Conservation (phyloP, 2,888 invertebrate genomes). For the Diplazon laetatorius region DNA sequence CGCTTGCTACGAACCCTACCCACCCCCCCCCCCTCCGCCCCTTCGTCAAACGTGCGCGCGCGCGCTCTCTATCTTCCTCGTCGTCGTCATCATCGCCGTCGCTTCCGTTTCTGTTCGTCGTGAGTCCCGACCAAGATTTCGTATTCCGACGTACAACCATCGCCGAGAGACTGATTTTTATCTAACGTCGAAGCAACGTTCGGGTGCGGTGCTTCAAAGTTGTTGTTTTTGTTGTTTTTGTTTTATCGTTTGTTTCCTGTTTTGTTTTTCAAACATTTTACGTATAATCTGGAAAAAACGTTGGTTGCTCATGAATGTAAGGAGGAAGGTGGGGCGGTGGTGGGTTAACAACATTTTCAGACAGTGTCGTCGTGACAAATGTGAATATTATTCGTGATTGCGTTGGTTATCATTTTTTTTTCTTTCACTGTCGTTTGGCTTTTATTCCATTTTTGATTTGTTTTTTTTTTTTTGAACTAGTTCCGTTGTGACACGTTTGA, state of each 20-base stretch:
- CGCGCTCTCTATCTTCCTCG: conserved; percentile 58
- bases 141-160: conserved; percentile 26
- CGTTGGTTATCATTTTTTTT: too few species aligned
- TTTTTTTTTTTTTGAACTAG: background rate
- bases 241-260: background rate
- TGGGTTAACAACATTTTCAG: too few species aligned
- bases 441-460: too few species aligned
- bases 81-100: conserved; percentile 50
- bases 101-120: conserved; percentile 21
- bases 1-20: conserved; percentile 64
- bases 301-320: too few species aligned
- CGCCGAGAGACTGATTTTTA: conserved; percentile 41
- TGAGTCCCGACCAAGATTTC: conserved; percentile 42
- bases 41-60: too few species aligned
- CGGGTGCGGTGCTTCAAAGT: conserved; percentile 19
- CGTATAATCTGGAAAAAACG: too few species aligned
- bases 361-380: background rate
- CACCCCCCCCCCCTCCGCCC: too few species aligned
- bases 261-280: too few species aligned
- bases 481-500: too few species aligned
- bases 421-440: too few species aligned
- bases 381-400: conserved; percentile 24
- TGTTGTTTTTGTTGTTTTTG: conserved; percentile 9
- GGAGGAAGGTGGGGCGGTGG: too few species aligned
- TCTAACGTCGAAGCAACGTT: conserved; percentile 4